Base-by-base conservation (phyloP, 2,888 invertebrate species). In the Agapetus fuscipes region DNA sequence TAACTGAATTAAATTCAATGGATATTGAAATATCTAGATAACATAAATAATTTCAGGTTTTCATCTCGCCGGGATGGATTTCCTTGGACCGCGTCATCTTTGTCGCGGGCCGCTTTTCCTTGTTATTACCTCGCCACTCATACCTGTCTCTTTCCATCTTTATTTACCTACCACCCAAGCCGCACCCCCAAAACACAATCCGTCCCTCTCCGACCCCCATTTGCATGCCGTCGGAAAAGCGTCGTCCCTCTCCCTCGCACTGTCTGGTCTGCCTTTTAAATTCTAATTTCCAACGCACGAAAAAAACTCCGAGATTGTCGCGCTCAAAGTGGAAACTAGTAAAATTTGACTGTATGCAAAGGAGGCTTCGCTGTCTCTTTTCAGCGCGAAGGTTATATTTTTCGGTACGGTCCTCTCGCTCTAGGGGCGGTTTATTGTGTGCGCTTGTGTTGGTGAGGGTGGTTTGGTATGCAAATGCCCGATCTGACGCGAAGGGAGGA, bases 381-480 rank as follows among this genome's bases (percentile, higher is more conserved):
- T 38, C 29, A 28, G 17, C 33, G 13, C 14, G 30, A n/a, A n/a
- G n/a, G n/a, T n/a, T n/a, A n/a, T n/a, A n/a, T n/a, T n/a, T n/a
- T n/a, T n/a, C n/a, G 29, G 30, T 34, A 26, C 17, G 39, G 34
- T 37, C 13, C 5, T 20, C 20, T 20, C 20, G 4, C 20, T 20
- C 20, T 14, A 17, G 14, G 30, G 33, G 34, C 44, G 41, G 41
- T 43, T 30, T 41, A 25, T 29, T 47, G 64, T 64, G 67, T 67
- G 66, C 66, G 64, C 66, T 64, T 63, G 34, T 12, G 67, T 67
- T 67, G 66, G 38, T 32, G 38, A 13, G 47, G 42, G 42, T 37
- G 41, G 44, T 33, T 17, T 69, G 70, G 67, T 69, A 70, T 70
- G 70, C 70, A 70, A 70, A 70, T 70, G 66, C 62, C 59, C 62